These are phyloP conservation scores for Numenius phaeopus DNA, from an alignment of 2,797 vertebrate genomes.

Conservation along the genomic window DNA sequence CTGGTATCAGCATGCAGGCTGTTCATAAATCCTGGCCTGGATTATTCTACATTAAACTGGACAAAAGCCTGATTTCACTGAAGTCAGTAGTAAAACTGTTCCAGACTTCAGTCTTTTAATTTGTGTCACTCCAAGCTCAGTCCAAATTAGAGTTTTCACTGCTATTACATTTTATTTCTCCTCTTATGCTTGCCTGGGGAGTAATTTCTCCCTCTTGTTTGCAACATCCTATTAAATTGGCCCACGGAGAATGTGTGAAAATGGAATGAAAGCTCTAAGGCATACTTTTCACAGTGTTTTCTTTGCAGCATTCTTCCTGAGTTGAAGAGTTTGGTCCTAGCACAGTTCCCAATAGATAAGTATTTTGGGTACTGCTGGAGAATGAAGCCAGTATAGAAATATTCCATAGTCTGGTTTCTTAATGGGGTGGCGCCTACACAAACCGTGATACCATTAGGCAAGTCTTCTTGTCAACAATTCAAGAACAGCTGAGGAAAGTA, in stretches of 20 bases:
- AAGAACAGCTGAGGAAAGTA: neutral
- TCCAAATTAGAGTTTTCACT: neutral
- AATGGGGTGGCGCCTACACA: neutral
- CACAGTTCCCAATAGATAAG: neutral
- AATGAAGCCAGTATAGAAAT: neutral
- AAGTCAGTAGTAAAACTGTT: neutral
- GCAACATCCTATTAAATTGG: neutral
- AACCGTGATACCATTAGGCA: neutral
- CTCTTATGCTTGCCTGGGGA: neutral
- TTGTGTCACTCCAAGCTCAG: neutral
- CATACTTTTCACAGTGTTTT: neutral
- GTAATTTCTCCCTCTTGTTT: neutral
- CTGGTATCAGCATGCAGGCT: neutral
- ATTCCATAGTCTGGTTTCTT: neutral
- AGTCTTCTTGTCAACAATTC: neutral
- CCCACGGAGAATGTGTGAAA: neutral
- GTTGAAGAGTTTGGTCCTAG: neutral
- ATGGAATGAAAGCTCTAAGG: neutral
- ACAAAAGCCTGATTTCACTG: neutral
- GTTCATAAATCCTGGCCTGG: constrained; percentile 32
- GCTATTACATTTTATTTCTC: neutral
- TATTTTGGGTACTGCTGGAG: neutral
- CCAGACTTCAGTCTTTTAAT: neutral
- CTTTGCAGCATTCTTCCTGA: neutral
- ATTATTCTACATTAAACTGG: neutral